A percentile compares a stretch with the other conserved stretches of the same genome.
Evolutionary conservation across 2,888 invertebrate genomes (phyloP).

Genomic region (Ectemnius continuus): DNA sequence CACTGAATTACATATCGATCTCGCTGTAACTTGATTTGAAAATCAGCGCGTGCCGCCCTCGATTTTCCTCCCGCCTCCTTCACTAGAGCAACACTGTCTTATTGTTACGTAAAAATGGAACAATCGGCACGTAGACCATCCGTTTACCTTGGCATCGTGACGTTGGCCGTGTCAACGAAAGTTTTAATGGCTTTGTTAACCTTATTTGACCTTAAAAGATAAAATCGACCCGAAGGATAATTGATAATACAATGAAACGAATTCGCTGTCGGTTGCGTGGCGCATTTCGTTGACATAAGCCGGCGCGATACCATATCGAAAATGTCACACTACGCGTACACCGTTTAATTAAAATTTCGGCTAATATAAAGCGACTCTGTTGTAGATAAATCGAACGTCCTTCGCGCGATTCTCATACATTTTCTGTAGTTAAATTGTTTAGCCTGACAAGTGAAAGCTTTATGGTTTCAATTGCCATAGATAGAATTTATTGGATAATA

Average conservation of each 20-base stretch:
- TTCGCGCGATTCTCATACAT: background rate
- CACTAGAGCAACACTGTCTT: background rate
- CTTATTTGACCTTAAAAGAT: constrained; percentile 13
- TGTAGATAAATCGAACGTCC: too few species aligned
- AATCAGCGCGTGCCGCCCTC: background rate
- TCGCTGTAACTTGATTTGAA: too few species aligned
- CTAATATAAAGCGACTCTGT: too few species aligned
- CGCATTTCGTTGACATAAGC: constrained; percentile 1
- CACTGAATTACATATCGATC: too few species aligned
- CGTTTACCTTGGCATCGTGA: background rate
- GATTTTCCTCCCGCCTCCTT: background rate
- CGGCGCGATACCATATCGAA: background rate
- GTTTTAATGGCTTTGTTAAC: constrained; percentile 7
- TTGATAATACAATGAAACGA: background rate
- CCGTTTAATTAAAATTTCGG: background rate
- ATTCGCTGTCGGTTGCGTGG: background rate
- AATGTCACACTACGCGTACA: background rate
- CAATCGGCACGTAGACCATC: background rate
- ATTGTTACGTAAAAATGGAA: background rate
- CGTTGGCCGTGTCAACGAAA: background rate
- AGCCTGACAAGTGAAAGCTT: too few species aligned
- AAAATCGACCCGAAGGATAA: background rate
- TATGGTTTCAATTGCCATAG: background rate
- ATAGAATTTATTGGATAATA: background rate
- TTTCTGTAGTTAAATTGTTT: too few species aligned